These are phyloP conservation scores for Drosophila bunnanda DNA, from an alignment of 2,888 invertebrate species.

Conservation along the genomic window DNA sequence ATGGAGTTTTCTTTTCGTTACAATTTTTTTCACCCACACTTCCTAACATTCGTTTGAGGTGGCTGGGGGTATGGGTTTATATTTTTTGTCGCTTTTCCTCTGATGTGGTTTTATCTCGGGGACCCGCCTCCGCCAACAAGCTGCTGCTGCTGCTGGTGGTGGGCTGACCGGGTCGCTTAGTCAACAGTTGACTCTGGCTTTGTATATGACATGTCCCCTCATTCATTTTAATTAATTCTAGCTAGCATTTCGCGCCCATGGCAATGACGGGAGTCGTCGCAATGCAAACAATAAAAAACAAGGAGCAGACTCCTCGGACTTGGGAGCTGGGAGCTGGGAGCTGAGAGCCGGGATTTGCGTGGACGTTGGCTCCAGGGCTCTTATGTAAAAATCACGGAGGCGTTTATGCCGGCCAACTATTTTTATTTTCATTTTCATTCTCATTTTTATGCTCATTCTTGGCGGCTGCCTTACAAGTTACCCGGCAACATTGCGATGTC, in stretches of 20 bases:
- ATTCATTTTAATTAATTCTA: conserved; percentile 80
- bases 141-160: conserved; percentile 9
- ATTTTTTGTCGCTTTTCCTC: conserved; percentile 34
- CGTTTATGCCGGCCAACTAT: conserved; percentile 78
- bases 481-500: conserved; percentile 54
- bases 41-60: conserved; percentile 2
- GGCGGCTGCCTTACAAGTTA: conserved; percentile 56
- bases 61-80: neutral
- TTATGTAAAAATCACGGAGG: conserved; percentile 79
- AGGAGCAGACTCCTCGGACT: conserved; percentile 28
- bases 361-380: conserved; percentile 31
- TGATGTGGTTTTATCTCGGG: conserved; percentile 75
- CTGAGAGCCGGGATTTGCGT: conserved; percentile 10
- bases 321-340: neutral
- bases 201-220: conserved; percentile 81
- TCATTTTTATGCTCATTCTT: conserved; percentile 61
- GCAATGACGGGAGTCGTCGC: conserved; percentile 73
- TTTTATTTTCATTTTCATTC: conserved; percentile 73
- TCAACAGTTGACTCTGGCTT: conserved; percentile 77
- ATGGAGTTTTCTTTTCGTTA: conserved; percentile 77
- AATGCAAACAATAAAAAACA: conserved; percentile 70
- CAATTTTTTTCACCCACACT: conserved; percentile 62
- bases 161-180: conserved; percentile 61
- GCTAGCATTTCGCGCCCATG: conserved; percentile 75
- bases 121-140: conserved; percentile 52